Percentiles rank a stretch among this genome's conserved stretches.
Evolutionary conservation across 2,113 vertebrate species (phyloP).

Genomic region (Aramus guarauna): DNA sequence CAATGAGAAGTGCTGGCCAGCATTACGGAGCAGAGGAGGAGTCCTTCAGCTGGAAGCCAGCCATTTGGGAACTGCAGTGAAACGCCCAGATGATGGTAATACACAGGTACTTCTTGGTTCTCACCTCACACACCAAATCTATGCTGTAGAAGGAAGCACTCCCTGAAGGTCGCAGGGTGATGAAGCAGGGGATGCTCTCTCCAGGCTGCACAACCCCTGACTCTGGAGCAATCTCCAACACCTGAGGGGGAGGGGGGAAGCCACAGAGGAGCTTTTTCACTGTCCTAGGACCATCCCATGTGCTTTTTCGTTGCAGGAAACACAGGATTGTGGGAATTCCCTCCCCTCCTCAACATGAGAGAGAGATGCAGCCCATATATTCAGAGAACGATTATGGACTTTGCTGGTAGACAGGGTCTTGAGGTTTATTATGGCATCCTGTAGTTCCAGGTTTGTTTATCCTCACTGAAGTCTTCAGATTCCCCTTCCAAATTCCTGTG

Average conservation of each 20-base stretch:
- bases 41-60: not conserved
- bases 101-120: not conserved
- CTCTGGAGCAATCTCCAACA: slow-evolving; percentile 76
- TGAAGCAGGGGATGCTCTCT: slow-evolving; percentile 75
- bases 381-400: not conserved
- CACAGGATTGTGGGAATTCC: not conserved
- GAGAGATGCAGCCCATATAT: not conserved
- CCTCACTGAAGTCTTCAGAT: not conserved
- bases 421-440: not conserved
- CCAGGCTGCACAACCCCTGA: slow-evolving; percentile 76
- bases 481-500: not conserved
- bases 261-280: not conserved
- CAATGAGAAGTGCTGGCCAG: not conserved
- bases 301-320: not conserved
- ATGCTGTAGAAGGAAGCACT: slow-evolving; percentile 74
- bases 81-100: not conserved
- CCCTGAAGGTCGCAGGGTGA: slow-evolving; percentile 76
- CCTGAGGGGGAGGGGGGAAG: slow-evolving; percentile 7
- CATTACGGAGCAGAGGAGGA: not conserved
- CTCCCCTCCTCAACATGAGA: not conserved
- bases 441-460: not conserved
- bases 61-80: not conserved
- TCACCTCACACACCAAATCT: slow-evolving; percentile 88
- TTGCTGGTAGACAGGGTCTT: not conserved
- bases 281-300: not conserved